These are phyloP conservation scores for Barnardius zonarius DNA, from an alignment of 2,113 vertebrate genomes.

Conservation along the genomic window DNA sequence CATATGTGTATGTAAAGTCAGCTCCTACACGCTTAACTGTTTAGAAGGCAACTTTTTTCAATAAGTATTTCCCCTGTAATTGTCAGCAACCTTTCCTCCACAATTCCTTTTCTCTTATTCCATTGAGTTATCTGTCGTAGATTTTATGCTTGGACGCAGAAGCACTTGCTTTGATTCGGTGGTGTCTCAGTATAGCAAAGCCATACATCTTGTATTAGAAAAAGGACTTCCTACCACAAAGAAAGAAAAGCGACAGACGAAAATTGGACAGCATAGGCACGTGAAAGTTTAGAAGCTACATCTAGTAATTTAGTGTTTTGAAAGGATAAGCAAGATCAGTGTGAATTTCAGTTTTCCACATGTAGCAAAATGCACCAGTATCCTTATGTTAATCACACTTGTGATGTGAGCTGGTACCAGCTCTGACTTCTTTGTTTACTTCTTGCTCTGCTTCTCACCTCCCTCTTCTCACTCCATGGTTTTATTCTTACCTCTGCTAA, in stretches of 20 bases:
- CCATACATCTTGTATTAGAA: slow-evolving; percentile 11
- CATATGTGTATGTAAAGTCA: rapidly evolving
- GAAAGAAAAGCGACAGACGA: background rate
- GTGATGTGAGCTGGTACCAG: background rate
- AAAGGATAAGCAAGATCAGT: background rate
- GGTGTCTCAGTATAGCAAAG: background rate
- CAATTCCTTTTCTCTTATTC: background rate
- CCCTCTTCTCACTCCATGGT: background rate
- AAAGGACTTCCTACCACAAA: slow-evolving; percentile 9
- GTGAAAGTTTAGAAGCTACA: background rate
- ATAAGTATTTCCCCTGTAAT: background rate
- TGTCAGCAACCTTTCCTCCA: slow-evolving; percentile 20
- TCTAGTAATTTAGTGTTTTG: background rate
- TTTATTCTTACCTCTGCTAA: background rate
- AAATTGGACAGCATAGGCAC: background rate
- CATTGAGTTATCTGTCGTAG: background rate
- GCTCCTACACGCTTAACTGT: background rate
- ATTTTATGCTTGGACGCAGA: background rate
- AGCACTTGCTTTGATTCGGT: slow-evolving; percentile 4
- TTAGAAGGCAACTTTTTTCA: background rate
- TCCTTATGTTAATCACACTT: background rate
- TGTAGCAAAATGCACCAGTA: background rate
- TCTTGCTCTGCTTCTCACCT: background rate
- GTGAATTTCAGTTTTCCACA: background rate
- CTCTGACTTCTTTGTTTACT: background rate